Conservation (phyloP, 37 sponge, comb jelly and placozoan genomes). For the Cladorhizidae sp. region DNA sequence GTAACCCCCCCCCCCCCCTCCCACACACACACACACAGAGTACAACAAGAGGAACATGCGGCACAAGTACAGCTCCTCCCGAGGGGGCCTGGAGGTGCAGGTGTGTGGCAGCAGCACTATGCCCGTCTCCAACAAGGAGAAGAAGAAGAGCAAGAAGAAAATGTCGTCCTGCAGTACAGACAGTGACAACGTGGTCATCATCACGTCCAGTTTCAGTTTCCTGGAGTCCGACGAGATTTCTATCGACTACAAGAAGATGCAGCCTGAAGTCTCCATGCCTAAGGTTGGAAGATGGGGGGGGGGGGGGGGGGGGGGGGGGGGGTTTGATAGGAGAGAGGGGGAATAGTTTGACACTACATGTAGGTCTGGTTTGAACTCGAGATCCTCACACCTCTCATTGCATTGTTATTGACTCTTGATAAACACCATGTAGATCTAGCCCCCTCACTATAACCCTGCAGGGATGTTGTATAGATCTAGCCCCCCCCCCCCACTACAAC, state of each 20-base stretch:
- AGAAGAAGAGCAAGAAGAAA: slow-evolving; percentile 1
- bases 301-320: neutral
- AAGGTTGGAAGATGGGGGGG: neutral
- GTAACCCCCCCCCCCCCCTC: too few relatives aligned
- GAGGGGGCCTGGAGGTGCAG: too few relatives aligned
- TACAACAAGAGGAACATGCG: too few relatives aligned
- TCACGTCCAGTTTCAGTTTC: neutral
- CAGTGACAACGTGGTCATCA: neutral
- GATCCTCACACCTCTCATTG: too few relatives aligned
- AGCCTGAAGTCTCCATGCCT: neutral
- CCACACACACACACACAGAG: too few relatives aligned
- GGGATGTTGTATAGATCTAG: too few relatives aligned
- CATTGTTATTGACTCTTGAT: too few relatives aligned
- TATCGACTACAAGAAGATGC: neutral
- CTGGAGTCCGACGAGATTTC: neutral
- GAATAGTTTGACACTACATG: neutral
- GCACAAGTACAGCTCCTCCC: too few relatives aligned
- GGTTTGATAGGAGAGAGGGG: neutral
- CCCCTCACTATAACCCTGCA: too few relatives aligned
- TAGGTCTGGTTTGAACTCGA: neutral
- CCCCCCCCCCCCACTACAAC: too few relatives aligned
- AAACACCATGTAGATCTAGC: too few relatives aligned
- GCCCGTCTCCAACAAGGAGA: neutral
- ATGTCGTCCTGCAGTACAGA: neutral
- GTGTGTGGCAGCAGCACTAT: neutral